Evolutionary conservation across 1,140 invertebrate genomes (phyloP), one percentile per base, ranked within the genome.

Genomic region (Leptinotarsa lineolata): DNA sequence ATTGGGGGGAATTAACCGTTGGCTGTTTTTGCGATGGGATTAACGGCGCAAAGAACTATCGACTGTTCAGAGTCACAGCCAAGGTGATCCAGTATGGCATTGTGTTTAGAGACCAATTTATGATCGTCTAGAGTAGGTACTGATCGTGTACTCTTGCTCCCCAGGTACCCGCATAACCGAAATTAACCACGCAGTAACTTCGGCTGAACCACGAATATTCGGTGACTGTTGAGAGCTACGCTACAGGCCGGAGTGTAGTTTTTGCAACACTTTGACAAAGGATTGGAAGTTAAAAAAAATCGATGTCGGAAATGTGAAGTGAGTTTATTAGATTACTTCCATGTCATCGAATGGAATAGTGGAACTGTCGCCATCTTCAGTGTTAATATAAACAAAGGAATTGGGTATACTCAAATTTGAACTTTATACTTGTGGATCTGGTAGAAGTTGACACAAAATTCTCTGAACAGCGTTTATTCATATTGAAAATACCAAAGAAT

Each of bases 41-140:
- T 63, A 71, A 76, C 75, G 65, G 64, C 73, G 75, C 66, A 76
- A 73, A 74, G 73, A 73, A 76, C 69, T 68, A 73, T 72, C 64
- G 69, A 68, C 66, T 76, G 66, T 73, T 68, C 69, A 66, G 68
- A 72, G 70, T 74, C 63, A 54, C 48, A 78, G 65, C 72, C 77
- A 78, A 78, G 77, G 77, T 78, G 72, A 78, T 63, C 77, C 77
- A 68, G 73, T 78, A 73, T 74, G 73, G 68, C 72, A 72, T 72
- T 59, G 74, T 69, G 75, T 76, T 54, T 78, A 78, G 75, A 70
- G 75, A 73, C 75, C 77, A 78, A 78, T 78, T 78, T 78, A 78
- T 74, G 77, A 76, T 74, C 77, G 73, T 76, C 77, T 78, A 74
- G 58, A 70, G 71, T 75, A 72, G 70, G 70, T 75, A 75, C 70